Evolutionary conservation across 2,888 invertebrate genomes (phyloP), one percentile per base, ranked within the genome.

Genomic region (Pyrochroa serraticornis): DNA sequence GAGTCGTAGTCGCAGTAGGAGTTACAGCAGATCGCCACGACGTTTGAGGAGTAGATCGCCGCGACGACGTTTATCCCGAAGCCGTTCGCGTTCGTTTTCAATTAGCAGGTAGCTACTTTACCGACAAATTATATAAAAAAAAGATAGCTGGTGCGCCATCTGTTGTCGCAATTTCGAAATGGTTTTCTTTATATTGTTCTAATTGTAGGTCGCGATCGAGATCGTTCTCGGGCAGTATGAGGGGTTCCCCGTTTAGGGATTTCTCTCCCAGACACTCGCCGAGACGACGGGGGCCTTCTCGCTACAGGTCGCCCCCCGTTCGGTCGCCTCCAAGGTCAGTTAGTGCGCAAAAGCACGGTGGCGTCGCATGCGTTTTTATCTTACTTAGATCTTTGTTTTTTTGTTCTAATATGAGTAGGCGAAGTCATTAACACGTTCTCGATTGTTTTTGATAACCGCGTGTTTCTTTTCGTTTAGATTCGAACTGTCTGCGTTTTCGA

Each of bases 181-280:
- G 14, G 3, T 36, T 6, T 44, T 22, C 22, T 59, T 49, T 35
- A 45, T 46, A 9, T 50, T 30, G 37, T 50, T 47, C 46, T 62
- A 61, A 54, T 77, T 78, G 31, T 79, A 87, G 88, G 75, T 87
- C 88, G 64, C 83, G 88, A 60, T 88, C 88, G 10, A 78, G 85
- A 63, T 88, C 88, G 30, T 82, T 82, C 58, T 83, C 84, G 63
- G 82, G 86, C 77, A 79, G 86, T 77, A 69, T 85, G 73, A 71
- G 76, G 79, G 75, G 79, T 49, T 80, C 82, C 55, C 76, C 77
- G 46, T 72, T 73, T 65, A 70, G 77, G 66, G 75, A 77, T 49
- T 75, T 74, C 64, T 76, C 78, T 50, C 77, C 77, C 49, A 67
- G 71, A 56, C 62, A 71, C 63, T 75, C 76, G 14, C 75, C 77